Evolutionary conservation across 2,888 invertebrate genomes (phyloP), one percentile per base, ranked within the genome.

Genomic region (Drosophila mimetica): DNA sequence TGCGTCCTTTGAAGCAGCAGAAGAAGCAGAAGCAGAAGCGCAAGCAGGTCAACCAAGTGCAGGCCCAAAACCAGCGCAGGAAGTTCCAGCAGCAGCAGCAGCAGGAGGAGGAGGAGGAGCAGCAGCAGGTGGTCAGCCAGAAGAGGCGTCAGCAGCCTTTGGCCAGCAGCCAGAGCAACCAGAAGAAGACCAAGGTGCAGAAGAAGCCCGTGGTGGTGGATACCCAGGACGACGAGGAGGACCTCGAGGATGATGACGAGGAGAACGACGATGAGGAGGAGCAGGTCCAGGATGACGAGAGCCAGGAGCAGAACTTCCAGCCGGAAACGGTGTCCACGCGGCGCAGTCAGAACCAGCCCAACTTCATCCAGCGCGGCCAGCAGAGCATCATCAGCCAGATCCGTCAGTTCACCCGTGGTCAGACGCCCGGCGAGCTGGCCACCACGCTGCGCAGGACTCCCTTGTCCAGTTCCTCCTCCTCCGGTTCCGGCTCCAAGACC

Each of bases 341-440:
- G 30, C 76, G 44, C 54, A 47, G 78, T n/a, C 59, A 75, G 39
- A 74, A 42, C 9, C 79, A 83, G 39, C 46, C 78, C 14, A 76
- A 74, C 42, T 87, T 89, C 50, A 84, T 90, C 4, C 89, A 87
- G 46, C 86, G 72, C 6, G 77, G 89, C 8, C 90, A 89, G 32
- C 88, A 90, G 59, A 86, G 55, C 28, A 57, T 90, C 28, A 74
- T 89, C 42, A 87, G 88, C 14, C 90, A 90, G 71, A 77, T 90
- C 18, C 78, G 81, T 16, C 75, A 89, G n/a, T 78, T 90, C 37
- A 88, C 88, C 4, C 76, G 83, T 0, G 86, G 81, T 2, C 88
- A 86, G 50, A 70, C 79, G 0, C 79, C 89, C 34, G 71, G 60
- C 11, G 89, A 87, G 28, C 11, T 83, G 13, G 78, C 67, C 34